phyloP scores from a whole-genome alignment of 2,888 invertebrate species.

The Hemithea aestivaria region DNA sequence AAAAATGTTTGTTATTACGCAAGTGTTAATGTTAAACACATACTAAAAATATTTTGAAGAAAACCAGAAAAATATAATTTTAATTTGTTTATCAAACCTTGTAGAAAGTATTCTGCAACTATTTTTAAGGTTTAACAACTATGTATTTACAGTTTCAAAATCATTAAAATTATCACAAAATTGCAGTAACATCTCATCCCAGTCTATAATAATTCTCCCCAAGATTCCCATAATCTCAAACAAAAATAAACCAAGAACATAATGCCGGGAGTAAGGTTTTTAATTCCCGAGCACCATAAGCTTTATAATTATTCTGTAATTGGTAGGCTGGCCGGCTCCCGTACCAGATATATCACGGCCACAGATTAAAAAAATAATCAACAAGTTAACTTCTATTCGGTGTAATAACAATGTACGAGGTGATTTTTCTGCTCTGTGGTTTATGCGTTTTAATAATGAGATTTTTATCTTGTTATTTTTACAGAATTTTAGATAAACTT shows the following conservation, averaged over 20 bases:
- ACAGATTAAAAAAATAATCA: constrained; percentile 21
- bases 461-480: too few species aligned
- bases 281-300: constrained; percentile 36
- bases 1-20: too few species aligned
- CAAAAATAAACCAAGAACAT: constrained; percentile 11
- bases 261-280: constrained; percentile 10
- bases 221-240: constrained; percentile 4
- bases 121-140: too few species aligned
- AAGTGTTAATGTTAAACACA: too few species aligned
- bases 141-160: too few species aligned
- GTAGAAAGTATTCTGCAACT: too few species aligned
- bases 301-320: constrained; percentile 72
- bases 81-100: too few species aligned
- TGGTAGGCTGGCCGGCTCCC: constrained; percentile 56
- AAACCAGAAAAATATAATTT: too few species aligned
- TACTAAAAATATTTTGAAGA: too few species aligned
- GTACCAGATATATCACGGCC: constrained; percentile 69
- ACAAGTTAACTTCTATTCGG: constrained; percentile 4
- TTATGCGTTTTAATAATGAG: too few species aligned
- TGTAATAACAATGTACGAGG: constrained; percentile 4
- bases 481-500: too few species aligned
- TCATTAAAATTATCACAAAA: neutral
- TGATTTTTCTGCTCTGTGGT: constrained; percentile 3
- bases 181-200: too few species aligned
- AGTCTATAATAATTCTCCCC: neutral